These are phyloP conservation scores for Onychostoma macrolepis DNA, from an alignment of 2,113 vertebrate genomes.

Conservation along the genomic window DNA sequence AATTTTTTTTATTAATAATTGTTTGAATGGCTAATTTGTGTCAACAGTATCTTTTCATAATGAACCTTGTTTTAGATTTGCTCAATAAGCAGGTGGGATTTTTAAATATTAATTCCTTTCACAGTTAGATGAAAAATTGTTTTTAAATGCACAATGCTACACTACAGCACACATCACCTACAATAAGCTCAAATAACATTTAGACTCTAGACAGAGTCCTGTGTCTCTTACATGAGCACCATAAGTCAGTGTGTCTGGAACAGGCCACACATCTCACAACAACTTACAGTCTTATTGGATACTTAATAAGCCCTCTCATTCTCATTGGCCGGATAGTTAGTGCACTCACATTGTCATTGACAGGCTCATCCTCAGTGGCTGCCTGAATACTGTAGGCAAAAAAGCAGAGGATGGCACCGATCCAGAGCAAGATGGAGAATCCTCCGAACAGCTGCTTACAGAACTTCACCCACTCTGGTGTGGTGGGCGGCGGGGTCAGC, in stretches of 20 bases:
- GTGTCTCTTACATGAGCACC: background rate
- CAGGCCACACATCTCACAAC: background rate
- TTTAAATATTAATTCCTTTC: background rate
- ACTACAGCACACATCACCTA: background rate
- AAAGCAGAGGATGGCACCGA: conserved; percentile 90
- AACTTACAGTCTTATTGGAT: background rate
- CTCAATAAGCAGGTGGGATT: background rate
- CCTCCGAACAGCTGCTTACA: conserved; percentile 93
- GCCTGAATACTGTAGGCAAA: conserved; percentile 90
- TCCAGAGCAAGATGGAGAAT: conserved; percentile 93
- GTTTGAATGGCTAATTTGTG: too few species aligned
- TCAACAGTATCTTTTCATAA: too few species aligned
- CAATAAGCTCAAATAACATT: background rate
- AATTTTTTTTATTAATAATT: too few species aligned
- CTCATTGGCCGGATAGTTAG: background rate
- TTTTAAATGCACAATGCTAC: background rate
- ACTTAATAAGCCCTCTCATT: background rate
- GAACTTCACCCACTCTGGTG: conserved; percentile 94
- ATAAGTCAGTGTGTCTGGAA: background rate
- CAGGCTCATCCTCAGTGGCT: conserved; percentile 83
- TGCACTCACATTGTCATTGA: conserved; percentile 87
- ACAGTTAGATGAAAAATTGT: background rate
- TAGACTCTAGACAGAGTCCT: background rate
- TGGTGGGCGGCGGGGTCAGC: conserved; percentile 88
- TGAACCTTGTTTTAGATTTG: too few species aligned